Evolutionary conservation across 2,113 vertebrate genomes (phyloP).

Genomic region (Tricholaema leucomelas): DNA sequence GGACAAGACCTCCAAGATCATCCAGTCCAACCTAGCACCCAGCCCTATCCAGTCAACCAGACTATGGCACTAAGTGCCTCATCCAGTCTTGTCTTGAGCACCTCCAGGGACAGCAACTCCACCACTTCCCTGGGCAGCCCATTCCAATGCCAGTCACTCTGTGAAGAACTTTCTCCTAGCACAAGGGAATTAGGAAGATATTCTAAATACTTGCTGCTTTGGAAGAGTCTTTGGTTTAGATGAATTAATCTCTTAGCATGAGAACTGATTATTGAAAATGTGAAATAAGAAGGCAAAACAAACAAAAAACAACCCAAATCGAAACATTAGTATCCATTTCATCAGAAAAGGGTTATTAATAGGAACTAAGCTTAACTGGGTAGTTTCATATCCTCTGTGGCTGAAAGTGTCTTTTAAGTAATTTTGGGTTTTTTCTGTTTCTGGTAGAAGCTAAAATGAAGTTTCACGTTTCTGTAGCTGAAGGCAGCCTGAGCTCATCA

Average conservation of each 20-base stretch:
- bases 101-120: too few relatives aligned
- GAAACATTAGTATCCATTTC: neutral
- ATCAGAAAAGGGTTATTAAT: neutral
- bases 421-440: neutral
- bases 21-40: too few relatives aligned
- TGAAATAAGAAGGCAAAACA: neutral
- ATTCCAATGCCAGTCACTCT: too few relatives aligned
- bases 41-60: too few relatives aligned
- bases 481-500: neutral
- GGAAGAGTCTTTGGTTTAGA: neutral
- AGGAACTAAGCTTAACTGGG: neutral
- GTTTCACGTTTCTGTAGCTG: neutral
- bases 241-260: fast-evolving
- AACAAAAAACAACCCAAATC: neutral
- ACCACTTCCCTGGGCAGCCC: too few relatives aligned
- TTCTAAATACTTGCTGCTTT: neutral
- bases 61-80: too few relatives aligned
- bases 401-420: neutral
- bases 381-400: neutral
- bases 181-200: neutral
- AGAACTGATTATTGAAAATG: neutral
- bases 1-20: too few relatives aligned
- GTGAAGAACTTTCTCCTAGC: too few relatives aligned
- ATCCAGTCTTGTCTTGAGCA: too few relatives aligned
- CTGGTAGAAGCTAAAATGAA: neutral